Base-by-base conservation (phyloP, 2,797 vertebrate species). In the Poeciliopsis turneri region DNA sequence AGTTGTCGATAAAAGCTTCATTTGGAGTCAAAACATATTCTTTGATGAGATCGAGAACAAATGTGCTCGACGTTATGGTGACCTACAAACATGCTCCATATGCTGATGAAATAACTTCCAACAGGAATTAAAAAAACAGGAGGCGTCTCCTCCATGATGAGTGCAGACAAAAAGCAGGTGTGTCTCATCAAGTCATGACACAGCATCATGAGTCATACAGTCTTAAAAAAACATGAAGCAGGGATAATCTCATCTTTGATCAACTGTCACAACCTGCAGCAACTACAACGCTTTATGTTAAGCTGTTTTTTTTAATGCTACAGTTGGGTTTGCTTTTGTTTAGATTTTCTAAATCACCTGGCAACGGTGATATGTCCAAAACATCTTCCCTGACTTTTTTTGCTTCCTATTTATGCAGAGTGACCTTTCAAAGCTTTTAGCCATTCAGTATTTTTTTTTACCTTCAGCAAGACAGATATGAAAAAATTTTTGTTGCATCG, bases 81-180 rank as follows among this genome's bases (percentile, higher is more conserved):
- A 43, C 39, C 20, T 41, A 43, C 36, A 69, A 23, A 41, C 20
- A 69, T 13, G 66, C 33, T 68, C 28, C 36, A 69, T 69, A 69
- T n/a, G 23, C 25, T 45, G 39, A 43, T 45, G 13, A n/a, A 70
- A n/a, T 45, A 43, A 18, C 15, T 1, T 69, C 2, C 41, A 69
- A 45, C 4, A n/a, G 3, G 36, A 12, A 45, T 39, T 68, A 5
- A 5, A 13, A 64, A 64, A 23, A 23, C 53, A 57, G 25, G 18
- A 28, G 66, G 41, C n/a, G 43, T 64, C 46, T 68, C 57, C 41
- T 68, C 68, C 64, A 47, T 53, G 57, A 55, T 25, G 84, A 70
- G 43, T 77, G 45, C 43, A 72, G 85, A 79, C 88, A 71, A 75
- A 82, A 79, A 80, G 88, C 88, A 89, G 85, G 87, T 88, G 82